A percentile compares a stretch with the other conserved stretches of the same genome.
These are phyloP conservation scores for Lepidochrysops patricia DNA, from an alignment of 2,888 invertebrate genomes.

Conservation along the genomic window DNA sequence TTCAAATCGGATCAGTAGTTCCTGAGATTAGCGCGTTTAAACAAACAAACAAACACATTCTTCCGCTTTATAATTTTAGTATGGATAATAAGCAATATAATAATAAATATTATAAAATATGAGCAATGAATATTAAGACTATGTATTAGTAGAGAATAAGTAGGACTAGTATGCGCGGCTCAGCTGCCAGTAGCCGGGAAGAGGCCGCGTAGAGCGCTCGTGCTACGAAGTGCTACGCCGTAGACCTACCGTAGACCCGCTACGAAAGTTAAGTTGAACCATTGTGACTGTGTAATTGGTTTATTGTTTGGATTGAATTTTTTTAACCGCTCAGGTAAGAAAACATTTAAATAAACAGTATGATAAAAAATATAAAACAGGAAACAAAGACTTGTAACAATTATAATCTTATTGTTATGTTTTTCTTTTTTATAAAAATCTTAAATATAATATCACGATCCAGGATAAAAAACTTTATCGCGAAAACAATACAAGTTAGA, in stretches of 20 bases:
- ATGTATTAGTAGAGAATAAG: constrained; percentile 8
- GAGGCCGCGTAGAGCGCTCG: constrained; percentile 36
- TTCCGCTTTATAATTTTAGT: no score
- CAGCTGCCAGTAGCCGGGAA: constrained; percentile 46
- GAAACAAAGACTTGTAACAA: no score
- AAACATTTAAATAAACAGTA: background rate
- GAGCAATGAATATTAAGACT: background rate
- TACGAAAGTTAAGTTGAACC: constrained; percentile 1
- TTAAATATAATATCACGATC: no score
- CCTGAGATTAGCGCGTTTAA: no score
- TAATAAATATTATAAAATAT: background rate
- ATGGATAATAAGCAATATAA: background rate
- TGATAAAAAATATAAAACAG: background rate
- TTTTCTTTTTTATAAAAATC: no score
- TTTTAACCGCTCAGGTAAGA: background rate
- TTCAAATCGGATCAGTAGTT: no score
- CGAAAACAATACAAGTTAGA: background rate
- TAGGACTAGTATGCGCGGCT: constrained; percentile 19
- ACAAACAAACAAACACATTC: no score
- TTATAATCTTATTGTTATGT: no score
- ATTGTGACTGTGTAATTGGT: background rate
- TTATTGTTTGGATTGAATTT: background rate
- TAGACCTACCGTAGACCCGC: background rate
- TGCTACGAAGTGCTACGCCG: constrained; percentile 25
- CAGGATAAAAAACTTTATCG: background rate